A percentile compares a stretch with the other conserved stretches of the same genome.
phyloP scores from a whole-genome alignment of 2,113 vertebrate species.

The Menidia beryllina region DNA sequence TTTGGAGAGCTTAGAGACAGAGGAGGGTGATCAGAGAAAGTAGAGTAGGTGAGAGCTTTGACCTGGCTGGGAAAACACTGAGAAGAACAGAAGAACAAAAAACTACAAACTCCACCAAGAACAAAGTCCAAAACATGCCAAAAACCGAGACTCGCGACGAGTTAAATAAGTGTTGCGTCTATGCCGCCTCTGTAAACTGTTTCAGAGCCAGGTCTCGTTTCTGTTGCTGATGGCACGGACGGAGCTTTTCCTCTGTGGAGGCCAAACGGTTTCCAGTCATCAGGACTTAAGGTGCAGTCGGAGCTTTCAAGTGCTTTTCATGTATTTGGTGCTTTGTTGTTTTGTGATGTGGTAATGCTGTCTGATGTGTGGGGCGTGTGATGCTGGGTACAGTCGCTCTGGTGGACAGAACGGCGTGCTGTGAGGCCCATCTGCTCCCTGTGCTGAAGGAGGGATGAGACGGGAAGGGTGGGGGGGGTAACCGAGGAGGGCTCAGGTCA shows the following conservation, averaged over 20 bases:
- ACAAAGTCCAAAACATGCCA: too few relatives aligned
- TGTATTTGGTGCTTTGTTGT: not conserved
- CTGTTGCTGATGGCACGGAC: not conserved
- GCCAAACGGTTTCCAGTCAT: not conserved
- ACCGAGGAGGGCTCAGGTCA: conserved; percentile 41
- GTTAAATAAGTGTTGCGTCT: too few relatives aligned
- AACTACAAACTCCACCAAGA: too few relatives aligned
- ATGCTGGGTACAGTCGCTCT: conserved; percentile 45
- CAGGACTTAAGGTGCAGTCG: too few relatives aligned
- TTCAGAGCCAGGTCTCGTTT: too few relatives aligned
- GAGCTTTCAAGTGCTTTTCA: not conserved
- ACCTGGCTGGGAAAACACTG: too few relatives aligned
- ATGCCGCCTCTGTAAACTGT: too few relatives aligned
- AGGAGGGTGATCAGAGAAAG: too few relatives aligned
- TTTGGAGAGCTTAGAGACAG: too few relatives aligned
- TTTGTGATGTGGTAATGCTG: conserved; percentile 46
- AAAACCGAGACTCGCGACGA: too few relatives aligned
- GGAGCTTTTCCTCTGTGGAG: not conserved
- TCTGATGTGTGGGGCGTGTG: conserved; percentile 28
- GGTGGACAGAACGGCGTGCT: conserved; percentile 63
- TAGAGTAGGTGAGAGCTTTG: too few relatives aligned
- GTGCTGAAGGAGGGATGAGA: conserved; percentile 31
- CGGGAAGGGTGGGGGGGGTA: not conserved
- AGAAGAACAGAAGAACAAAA: too few relatives aligned
- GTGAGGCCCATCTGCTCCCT: conserved; percentile 79